phyloP scores from a whole-genome alignment of 2,888 invertebrate species.

The Andrena dorsata region DNA sequence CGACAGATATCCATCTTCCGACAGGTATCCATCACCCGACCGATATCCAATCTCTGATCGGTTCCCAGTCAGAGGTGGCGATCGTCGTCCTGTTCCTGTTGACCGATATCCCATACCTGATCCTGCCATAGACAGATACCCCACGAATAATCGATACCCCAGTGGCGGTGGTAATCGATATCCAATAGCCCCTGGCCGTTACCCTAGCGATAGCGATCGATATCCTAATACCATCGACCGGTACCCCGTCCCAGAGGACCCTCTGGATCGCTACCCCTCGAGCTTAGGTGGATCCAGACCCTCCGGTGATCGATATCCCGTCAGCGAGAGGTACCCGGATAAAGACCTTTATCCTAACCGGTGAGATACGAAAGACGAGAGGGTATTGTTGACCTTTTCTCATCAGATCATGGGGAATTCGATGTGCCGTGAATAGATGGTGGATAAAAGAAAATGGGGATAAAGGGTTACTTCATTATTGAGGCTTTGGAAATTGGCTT shows the following conservation, averaged over 20 bases:
- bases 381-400: neutral
- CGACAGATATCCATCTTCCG: slow-evolving; percentile 70
- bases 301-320: slow-evolving; percentile 86
- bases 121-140: slow-evolving; percentile 82
- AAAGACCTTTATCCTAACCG: slow-evolving; percentile 80
- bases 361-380: slow-evolving; percentile 57
- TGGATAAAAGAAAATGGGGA: neutral
- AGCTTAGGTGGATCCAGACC: slow-evolving; percentile 81
- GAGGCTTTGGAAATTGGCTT: neutral
- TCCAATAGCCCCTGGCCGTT: slow-evolving; percentile 81
- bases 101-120: slow-evolving; percentile 79
- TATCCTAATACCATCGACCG: slow-evolving; percentile 85
- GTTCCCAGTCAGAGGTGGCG: slow-evolving; percentile 85
- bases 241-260: slow-evolving; percentile 82
- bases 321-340: slow-evolving; percentile 80
- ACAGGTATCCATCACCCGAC: slow-evolving; percentile 76
- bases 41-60: slow-evolving; percentile 85
- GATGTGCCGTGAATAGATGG: neutral
- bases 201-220: slow-evolving; percentile 84
- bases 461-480: neutral
- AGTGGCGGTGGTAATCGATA: slow-evolving; percentile 83
- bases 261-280: slow-evolving; percentile 80
- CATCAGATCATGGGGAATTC: neutral
- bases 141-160: slow-evolving; percentile 85
- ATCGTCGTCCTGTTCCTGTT: slow-evolving; percentile 85